Percentiles rank a stretch among this genome's conserved stretches.
These are phyloP conservation scores for Vollenhovia emeryi DNA, from an alignment of 1,140 invertebrate genomes.

Conservation along the genomic window DNA sequence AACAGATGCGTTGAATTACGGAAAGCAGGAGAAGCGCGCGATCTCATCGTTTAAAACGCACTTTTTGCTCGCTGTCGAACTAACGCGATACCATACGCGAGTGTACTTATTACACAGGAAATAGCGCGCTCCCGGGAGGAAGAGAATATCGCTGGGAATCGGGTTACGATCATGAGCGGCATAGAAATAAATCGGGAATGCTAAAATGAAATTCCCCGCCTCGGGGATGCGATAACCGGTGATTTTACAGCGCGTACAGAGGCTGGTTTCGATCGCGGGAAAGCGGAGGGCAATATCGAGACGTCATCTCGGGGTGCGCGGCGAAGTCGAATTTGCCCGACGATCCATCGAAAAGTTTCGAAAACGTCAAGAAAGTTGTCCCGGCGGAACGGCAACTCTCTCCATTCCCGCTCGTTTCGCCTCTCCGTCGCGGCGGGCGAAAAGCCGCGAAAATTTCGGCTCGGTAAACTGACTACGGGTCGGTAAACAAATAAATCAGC, in stretches of 20 bases:
- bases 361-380: slow-evolving; percentile 52
- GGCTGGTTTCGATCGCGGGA: not conserved
- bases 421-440: slow-evolving; percentile 3
- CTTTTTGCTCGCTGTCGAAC: not conserved
- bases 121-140: not conserved
- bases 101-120: slow-evolving; percentile 30
- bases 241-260: slow-evolving; percentile 28
- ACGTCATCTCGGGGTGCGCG: not conserved
- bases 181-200: slow-evolving; percentile 56
- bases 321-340: slow-evolving; percentile 15
- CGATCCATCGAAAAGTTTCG: slow-evolving; percentile 32
- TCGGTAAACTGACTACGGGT: slow-evolving; percentile 36
- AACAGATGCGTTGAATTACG: not conserved
- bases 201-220: not conserved
- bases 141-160: slow-evolving; percentile 28
- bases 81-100: not conserved
- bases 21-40: not conserved
- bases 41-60: not conserved
- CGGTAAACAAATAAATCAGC: slow-evolving; percentile 80
- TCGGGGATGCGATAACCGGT: slow-evolving; percentile 20
- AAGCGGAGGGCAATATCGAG: not conserved
- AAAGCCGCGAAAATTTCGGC: slow-evolving; percentile 58
- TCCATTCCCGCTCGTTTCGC: not conserved
- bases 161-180: slow-evolving; percentile 56
- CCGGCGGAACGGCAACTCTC: slow-evolving; percentile 7